Base-by-base conservation (phyloP, 2,888 invertebrate genomes). In the Hydriomena furcata region DNA sequence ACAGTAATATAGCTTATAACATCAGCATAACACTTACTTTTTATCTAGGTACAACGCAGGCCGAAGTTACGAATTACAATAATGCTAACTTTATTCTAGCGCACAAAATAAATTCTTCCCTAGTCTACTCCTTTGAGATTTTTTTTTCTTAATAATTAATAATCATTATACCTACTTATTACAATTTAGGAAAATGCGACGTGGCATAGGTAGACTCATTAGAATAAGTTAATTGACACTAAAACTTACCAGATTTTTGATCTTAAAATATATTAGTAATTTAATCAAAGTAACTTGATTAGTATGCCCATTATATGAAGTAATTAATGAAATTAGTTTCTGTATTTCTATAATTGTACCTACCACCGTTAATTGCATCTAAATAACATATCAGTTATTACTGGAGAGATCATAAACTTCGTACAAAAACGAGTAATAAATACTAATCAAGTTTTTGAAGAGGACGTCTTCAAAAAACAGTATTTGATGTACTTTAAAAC, bases 371-470 rank as follows among this genome's bases (percentile, higher is more conserved):
- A 48, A 53, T 53, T 53, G 53, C 48, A 53, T 49, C 36, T 25
- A 50, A 57, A 52, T 66, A 65, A 57, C 60, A 61, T 68, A 17
- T 17, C 2, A 17, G 17, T 63, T 68, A 63, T 57, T 61, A 58
- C 61, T 60, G 42, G 47, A 53, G 46, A 10, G 31, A 37, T 17
- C 50, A 62, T 71, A 67, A 68, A 57, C 65, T 65, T 45, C 44
- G 42, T 55, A 57, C 47, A 63, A 61, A 60, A 66, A 55, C 13
- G 25, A 37, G 62, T 66, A 64, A 60, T 64, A 47, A 61, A 64
- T 40, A 8, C 23, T 40, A 40, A 40, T 47, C 27, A 40, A 34
- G 51, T 56, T 55, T 58, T 43, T 17, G 32, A 58, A 27, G 25
- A 25, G 2, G 21, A 28, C 27, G 4, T 17, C 17, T 17, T 17